Evolutionary conservation across 2,888 invertebrate genomes (phyloP).

Genomic region (Cyclophora punctaria): DNA sequence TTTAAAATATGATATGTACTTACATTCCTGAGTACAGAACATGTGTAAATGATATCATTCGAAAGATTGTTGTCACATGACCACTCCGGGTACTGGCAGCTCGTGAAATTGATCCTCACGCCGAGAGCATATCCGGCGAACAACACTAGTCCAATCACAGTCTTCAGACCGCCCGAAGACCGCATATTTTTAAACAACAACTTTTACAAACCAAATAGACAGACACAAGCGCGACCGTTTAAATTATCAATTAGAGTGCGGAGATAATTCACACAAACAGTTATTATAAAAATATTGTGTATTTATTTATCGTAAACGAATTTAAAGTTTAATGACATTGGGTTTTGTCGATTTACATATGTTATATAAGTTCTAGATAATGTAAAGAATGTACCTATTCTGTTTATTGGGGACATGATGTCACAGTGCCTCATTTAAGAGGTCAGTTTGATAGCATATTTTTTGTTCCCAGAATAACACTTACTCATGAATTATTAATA

Average conservation of each 20-base stretch:
- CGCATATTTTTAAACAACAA: too few species aligned
- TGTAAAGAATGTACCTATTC: too few species aligned
- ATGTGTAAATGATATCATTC: constrained; percentile 52
- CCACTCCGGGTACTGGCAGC: constrained; percentile 59
- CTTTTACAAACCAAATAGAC: too few species aligned
- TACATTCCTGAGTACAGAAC: constrained; percentile 43
- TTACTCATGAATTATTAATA: too few species aligned
- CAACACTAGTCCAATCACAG: constrained; percentile 4
- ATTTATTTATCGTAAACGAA: constrained; percentile 26
- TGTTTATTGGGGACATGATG: too few species aligned
- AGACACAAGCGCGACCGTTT: not conserved
- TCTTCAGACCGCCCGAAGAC: constrained; percentile 15
- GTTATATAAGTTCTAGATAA: not conserved
- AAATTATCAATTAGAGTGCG: constrained; percentile 17
- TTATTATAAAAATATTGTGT: constrained; percentile 26
- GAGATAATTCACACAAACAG: constrained; percentile 41
- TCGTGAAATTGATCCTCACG: constrained; percentile 57
- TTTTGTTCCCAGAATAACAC: too few species aligned
- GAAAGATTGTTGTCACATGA: constrained; percentile 51
- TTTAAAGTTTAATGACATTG: constrained; percentile 32
- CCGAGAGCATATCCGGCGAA: constrained; percentile 24
- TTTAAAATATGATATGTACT: constrained; percentile 30
- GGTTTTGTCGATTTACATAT: constrained; percentile 4
- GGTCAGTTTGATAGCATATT: too few species aligned
- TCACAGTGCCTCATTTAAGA: too few species aligned